Percentiles rank a stretch among this genome's conserved stretches.
Evolutionary conservation across 2,113 vertebrate species (phyloP).

Genomic region (Bos indicus): DNA sequence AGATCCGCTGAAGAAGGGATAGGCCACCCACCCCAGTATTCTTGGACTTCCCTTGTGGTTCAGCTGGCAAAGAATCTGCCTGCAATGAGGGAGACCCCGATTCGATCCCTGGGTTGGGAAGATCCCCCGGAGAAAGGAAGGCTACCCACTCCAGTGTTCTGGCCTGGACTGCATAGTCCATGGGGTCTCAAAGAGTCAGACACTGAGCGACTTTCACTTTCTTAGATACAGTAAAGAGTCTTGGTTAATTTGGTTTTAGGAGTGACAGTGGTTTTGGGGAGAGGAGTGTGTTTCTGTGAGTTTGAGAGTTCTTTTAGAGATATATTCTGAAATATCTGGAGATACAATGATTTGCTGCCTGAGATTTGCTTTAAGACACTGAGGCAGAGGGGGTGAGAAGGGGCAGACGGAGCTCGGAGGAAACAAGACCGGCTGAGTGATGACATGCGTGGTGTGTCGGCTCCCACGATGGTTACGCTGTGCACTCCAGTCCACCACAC

Average conservation of each 20-base stretch:
- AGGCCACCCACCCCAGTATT: neutral
- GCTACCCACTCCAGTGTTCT: neutral
- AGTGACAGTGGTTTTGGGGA: neutral
- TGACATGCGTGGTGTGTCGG: fast-evolving
- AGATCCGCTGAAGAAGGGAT: neutral
- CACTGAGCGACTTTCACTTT: neutral
- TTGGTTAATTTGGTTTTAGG: neutral
- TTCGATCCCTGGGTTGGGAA: neutral
- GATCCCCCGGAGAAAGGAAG: neutral
- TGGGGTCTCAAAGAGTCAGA: neutral
- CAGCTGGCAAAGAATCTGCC: neutral
- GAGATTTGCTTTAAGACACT: neutral
- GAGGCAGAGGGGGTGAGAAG: neutral
- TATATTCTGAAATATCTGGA: neutral
- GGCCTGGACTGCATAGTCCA: neutral
- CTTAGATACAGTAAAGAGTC: neutral
- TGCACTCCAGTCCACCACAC: fast-evolving
- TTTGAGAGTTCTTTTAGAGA: neutral
- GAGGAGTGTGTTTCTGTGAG: neutral
- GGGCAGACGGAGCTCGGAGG: fast-evolving
- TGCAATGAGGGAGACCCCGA: neutral
- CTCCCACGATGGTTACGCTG: fast-evolving
- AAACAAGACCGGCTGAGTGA: neutral
- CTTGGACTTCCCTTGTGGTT: neutral
- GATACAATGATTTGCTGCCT: neutral